Base-by-base conservation (phyloP, 2,888 invertebrate species). In the Agapostemon virescens region DNA sequence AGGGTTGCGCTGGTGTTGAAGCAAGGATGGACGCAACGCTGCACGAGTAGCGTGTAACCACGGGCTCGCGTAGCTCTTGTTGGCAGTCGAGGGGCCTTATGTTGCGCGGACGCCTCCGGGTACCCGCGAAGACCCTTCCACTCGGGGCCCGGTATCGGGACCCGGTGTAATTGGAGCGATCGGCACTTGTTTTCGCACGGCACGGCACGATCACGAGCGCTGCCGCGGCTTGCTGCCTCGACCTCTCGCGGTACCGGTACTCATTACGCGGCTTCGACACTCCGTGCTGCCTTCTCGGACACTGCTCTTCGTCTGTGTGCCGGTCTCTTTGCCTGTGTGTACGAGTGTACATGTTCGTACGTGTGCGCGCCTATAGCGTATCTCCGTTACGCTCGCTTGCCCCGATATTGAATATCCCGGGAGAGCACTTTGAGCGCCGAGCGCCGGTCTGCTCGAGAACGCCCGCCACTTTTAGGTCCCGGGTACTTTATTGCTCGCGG, bases 181-280 rank as follows among this genome's bases (percentile, higher is more conserved):
- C 90, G 90, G 90, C 90, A 90, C 90, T 90, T 90, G 90, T 90
- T 90, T 91, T 91, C 90, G 88, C 90, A 90, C 90, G 90, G 88
- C 90, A 90, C 90, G 90, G 86, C 87, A 88, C 88, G 89, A 90
- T 90, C 90, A 89, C 88, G 88, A 88, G 84, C 87, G 81, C 73
- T 74, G 83, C 80, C 79, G 85, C 70, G 79, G 79, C 69, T 61
- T 30, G 58, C 58, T 61, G 55, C 42, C 76, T 80, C 82, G 80
- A 82, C 82, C 82, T 82, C 80, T 82, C 77, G 76, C 81, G 71
- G 72, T 80, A 81, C 80, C 82, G 76, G 76, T 79, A 80, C 83
- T 83, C 83, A 83, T 83, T 83, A 83, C 83, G 83, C 77, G 76
- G 81, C 81, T 55, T 76, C 80, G 66, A 72, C 38, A 72, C 69